Evolutionary conservation across 2,888 invertebrate genomes (phyloP), one percentile per base, ranked within the genome.

Genomic region (Carterocephalus palaemon): DNA sequence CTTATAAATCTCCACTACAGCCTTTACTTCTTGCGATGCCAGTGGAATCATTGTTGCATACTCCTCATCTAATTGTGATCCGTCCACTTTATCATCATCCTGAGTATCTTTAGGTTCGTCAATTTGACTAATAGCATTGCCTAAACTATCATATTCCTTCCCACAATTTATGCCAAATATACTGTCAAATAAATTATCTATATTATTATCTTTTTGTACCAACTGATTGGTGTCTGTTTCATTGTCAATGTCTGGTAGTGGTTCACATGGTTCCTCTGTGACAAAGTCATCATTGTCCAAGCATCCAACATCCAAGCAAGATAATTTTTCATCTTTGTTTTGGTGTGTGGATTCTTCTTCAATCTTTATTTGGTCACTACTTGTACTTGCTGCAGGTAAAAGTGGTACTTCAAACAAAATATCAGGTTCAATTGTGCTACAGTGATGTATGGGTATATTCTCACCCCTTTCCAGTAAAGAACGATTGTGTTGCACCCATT

Each of bases 41-140:
- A 85, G 70, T 0, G 78, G 74, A 3, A 73, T 58, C 45, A 82
- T 59, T n/a, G 57, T 68, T 1, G 80, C 85, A 62, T 81, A 86
- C 47, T 84, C 82, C 33, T 75, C 72, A 9, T 81, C 70, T 20
- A 79, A 61, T 39, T 64, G 67, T 0, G 68, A 62, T 0, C 78
- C 79, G 46, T 81, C 79, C 1, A 53, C 67, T 26, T 66, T 60
- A 22, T 62, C 48, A n/a, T 54, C 51, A 8, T 53, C 46, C 15
- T 43, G 47, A 17, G 42, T 45, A 5, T 31, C 39, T 5, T 39
- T 36, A 1, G 32, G 10, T 15, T 52, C 47, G 32, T 29, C 45
- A 36, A 31, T 39, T 20, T 47, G 34, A 5, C 43, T 40, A 4
- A 34, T 31, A 29, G 32, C 48, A 39, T 48, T 41, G 15, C 36